Percentiles rank a stretch among this genome's conserved stretches.
Evolutionary conservation across 2,888 invertebrate species (phyloP).

Genomic region (Patella caerulea): DNA sequence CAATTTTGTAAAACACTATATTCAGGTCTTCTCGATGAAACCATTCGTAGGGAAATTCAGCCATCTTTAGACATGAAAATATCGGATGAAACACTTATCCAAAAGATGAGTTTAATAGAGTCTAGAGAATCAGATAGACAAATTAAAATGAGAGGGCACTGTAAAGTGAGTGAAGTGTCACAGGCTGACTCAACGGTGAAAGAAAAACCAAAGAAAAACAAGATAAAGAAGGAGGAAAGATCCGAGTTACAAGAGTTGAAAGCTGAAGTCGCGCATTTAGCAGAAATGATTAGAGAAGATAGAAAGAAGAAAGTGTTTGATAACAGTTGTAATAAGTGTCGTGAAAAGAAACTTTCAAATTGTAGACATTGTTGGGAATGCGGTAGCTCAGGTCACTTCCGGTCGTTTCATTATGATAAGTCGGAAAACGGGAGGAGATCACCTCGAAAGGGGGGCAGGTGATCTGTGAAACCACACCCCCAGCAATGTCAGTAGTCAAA

Average conservation of each 20-base stretch:
- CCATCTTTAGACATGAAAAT: not conserved
- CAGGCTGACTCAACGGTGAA: too few relatives aligned
- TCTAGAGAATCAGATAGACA: too few relatives aligned
- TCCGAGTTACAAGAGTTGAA: not conserved
- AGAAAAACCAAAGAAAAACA: too few relatives aligned
- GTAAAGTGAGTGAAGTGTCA: too few relatives aligned
- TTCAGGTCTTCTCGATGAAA: not conserved
- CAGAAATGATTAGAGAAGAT: not conserved
- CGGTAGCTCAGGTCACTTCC: not conserved
- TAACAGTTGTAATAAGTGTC: too few relatives aligned
- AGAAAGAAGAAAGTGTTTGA: too few relatives aligned
- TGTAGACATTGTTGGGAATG: not conserved
- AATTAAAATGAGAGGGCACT: too few relatives aligned
- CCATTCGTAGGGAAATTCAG: not conserved
- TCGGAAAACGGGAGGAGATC: not conserved
- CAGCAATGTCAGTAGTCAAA: too few relatives aligned
- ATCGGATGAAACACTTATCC: too few relatives aligned
- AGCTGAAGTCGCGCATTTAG: not conserved
- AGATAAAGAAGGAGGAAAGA: too few relatives aligned
- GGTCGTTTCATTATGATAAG: not conserved
- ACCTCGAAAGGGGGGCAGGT: not conserved
- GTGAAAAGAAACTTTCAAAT: not conserved
- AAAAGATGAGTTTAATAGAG: too few relatives aligned
- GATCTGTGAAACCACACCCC: not conserved
- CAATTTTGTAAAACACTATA: not conserved